Conservation (phyloP, 2,888 invertebrate species). For the Julus scanicus region DNA sequence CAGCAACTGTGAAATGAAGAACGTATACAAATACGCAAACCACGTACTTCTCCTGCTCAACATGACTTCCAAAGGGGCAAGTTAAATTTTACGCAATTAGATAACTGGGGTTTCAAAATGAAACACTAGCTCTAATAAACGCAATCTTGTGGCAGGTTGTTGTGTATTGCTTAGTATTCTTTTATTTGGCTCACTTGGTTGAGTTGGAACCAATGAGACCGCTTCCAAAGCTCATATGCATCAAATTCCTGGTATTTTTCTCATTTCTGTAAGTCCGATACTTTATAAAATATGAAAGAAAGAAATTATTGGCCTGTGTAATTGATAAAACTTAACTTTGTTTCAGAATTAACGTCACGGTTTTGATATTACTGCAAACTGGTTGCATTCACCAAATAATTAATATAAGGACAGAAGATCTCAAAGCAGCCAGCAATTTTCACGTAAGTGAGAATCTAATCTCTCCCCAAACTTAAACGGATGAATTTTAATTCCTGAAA, state of each 20-base stretch:
- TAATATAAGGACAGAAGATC: not conserved
- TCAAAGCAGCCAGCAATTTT: not conserved
- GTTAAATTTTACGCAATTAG: not conserved
- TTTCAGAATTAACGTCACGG: not conserved
- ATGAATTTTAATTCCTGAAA: too few species aligned
- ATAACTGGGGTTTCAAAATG: not conserved
- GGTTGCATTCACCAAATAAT: not conserved
- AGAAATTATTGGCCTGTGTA: not conserved
- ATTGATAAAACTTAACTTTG: not conserved
- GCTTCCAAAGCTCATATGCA: constrained; percentile 93
- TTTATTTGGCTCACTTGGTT: constrained; percentile 88
- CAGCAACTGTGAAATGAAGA: constrained; percentile 23
- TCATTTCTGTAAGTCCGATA: constrained; percentile 90
- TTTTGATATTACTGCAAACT: not conserved
- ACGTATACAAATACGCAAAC: constrained; percentile 6
- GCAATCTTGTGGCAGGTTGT: constrained; percentile 70
- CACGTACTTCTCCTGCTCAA: constrained; percentile 22
- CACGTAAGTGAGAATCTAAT: not conserved
- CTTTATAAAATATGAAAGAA: not conserved
- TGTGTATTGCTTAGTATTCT: constrained; percentile 94
- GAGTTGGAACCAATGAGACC: constrained; percentile 93
- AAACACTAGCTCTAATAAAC: not conserved
- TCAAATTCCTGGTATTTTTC: constrained; percentile 97
- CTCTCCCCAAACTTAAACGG: too few species aligned
- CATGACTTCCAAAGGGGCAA: constrained; percentile 6